phyloP scores from a whole-genome alignment of 1,140 invertebrate species.

The Caenorhabditis brenneri region DNA sequence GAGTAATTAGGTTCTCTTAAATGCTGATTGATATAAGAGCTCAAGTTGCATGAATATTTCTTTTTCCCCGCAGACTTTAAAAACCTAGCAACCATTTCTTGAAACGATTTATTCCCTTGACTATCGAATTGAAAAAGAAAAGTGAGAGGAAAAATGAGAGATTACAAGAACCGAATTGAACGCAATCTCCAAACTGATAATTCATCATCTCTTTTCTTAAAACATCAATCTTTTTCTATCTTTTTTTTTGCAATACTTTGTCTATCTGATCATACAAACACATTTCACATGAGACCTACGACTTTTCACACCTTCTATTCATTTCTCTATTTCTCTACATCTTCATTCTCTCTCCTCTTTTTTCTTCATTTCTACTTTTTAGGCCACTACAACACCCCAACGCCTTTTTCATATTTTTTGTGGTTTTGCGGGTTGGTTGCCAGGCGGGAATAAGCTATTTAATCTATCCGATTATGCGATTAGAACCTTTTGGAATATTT shows the following conservation, averaged over 20 bases:
- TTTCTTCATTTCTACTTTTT: neutral
- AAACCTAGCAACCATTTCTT: too few relatives aligned
- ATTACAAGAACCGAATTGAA: too few relatives aligned
- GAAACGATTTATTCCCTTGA: too few relatives aligned
- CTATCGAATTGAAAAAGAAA: too few relatives aligned
- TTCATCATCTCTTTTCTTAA: neutral
- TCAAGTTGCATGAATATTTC: too few relatives aligned
- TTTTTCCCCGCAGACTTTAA: too few relatives aligned
- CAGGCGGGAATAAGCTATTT: neutral
- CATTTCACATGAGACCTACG: neutral
- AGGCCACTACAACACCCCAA: constrained; percentile 1
- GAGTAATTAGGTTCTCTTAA: too few relatives aligned
- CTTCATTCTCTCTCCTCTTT: neutral
- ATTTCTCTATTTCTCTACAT: neutral
- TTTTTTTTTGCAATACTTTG: neutral
- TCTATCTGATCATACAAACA: constrained; percentile 25
- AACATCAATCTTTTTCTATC: neutral
- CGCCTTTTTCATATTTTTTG: neutral
- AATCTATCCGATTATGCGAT: neutral
- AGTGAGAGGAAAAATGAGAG: too few relatives aligned
- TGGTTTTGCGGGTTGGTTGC: neutral
- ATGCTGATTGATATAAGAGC: too few relatives aligned
- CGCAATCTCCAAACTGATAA: too few relatives aligned
- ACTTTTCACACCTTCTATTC: constrained; percentile 3
- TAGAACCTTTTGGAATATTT: neutral